These are phyloP conservation scores for Notolepis coatsorum DNA, from an alignment of 2,797 vertebrate species.

Conservation along the genomic window DNA sequence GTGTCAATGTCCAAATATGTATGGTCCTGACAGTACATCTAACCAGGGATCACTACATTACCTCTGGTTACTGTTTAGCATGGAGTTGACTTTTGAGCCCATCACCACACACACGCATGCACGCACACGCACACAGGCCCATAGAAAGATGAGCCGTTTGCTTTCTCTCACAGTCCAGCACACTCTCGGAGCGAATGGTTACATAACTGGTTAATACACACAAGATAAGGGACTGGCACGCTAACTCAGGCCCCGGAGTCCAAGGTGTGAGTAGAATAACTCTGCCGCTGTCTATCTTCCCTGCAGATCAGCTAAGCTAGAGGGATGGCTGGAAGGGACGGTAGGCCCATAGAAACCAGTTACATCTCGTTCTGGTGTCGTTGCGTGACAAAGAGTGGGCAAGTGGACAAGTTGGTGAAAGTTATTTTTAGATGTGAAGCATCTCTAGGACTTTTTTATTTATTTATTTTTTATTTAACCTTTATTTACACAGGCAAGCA, in stretches of 20 bases:
- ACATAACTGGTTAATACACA: slow-evolving; percentile 42
- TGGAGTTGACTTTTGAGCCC: slow-evolving; percentile 18
- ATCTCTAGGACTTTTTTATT: too few species aligned
- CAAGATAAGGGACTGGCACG: slow-evolving; percentile 29
- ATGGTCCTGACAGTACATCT: too few species aligned
- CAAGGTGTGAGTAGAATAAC: slow-evolving; percentile 18
- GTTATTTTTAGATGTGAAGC: too few species aligned
- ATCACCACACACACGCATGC: too few species aligned
- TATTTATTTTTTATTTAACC: too few species aligned
- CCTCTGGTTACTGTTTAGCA: slow-evolving; percentile 46
- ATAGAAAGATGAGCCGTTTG: slow-evolving; percentile 18
- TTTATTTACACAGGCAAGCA: too few species aligned
- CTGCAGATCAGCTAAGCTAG: not conserved
- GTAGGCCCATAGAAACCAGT: not conserved
- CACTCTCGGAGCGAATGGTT: slow-evolving; percentile 24
- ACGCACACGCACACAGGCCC: not conserved
- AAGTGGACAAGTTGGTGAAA: too few species aligned
- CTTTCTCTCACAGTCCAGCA: slow-evolving; percentile 14
- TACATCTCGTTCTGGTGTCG: not conserved
- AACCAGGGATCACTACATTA: not conserved
- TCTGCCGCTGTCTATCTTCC: not conserved
- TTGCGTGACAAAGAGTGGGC: too few species aligned
- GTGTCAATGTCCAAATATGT: too few species aligned
- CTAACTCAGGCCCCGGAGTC: slow-evolving; percentile 21
- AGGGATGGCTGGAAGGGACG: not conserved